A percentile compares a stretch with the other conserved stretches of the same genome.
phyloP scores from a whole-genome alignment of 92 coral and sea anemone species.

The Epizoanthus illoricatus region DNA sequence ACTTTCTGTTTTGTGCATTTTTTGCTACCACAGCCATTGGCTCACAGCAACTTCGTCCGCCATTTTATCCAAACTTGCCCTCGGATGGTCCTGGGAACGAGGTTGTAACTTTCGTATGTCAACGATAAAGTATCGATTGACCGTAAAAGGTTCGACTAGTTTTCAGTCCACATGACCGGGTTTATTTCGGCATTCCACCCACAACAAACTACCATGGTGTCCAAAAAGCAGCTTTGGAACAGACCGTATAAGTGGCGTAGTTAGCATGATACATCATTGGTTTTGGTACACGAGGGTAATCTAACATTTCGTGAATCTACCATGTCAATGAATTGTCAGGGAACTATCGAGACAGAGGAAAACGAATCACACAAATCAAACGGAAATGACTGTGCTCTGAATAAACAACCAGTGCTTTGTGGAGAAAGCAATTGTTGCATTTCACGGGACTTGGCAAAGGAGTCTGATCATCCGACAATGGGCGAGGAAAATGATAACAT shows the following conservation, averaged over 20 bases:
- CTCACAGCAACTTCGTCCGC: constrained; percentile 37
- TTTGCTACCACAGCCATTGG: constrained; percentile 43
- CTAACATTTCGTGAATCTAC: not conserved
- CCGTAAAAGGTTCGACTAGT: constrained; percentile 13
- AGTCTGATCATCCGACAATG: constrained; percentile 9
- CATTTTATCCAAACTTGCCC: constrained; percentile 42
- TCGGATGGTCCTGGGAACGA: constrained; percentile 17
- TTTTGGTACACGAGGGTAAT: not conserved
- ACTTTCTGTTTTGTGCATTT: constrained; percentile 29
- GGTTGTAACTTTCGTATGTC: not conserved
- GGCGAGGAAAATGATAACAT: constrained; percentile 13
- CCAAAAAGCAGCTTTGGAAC: not conserved
- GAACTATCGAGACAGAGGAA: not conserved
- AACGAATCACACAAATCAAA: not conserved
- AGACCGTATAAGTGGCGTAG: not conserved
- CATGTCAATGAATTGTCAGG: not conserved
- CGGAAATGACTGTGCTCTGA: constrained; percentile 1
- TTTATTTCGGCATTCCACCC: constrained; percentile 1
- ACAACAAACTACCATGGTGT: not conserved
- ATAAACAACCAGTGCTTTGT: not conserved
- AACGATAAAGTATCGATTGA: not conserved
- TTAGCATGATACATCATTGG: not conserved
- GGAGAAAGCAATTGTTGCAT: not conserved
- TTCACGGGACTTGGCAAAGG: not conserved
- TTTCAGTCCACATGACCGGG: not conserved